These are phyloP conservation scores for Pentamera pediparva DNA, from an alignment of 53 echinoderm and acorn worm genomes.

Conservation along the genomic window DNA sequence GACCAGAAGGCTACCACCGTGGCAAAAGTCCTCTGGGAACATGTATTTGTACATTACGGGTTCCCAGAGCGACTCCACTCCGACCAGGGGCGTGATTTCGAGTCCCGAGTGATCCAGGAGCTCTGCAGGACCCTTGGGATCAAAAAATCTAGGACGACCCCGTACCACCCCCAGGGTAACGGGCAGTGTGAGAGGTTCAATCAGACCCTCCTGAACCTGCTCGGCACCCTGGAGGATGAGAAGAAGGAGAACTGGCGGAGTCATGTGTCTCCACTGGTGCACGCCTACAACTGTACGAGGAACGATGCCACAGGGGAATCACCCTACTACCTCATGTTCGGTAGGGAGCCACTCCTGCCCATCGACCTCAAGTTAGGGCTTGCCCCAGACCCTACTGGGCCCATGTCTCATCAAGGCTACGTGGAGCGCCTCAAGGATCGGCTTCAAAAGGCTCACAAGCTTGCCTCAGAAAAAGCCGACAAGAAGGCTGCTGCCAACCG, in stretches of 20 bases:
- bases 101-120: conserved; percentile 40
- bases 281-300: conserved; percentile 54
- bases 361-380: conserved; percentile 49
- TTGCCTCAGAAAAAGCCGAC: conserved; percentile 32
- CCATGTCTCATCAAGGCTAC: conserved; percentile 32
- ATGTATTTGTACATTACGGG: conserved; percentile 23
- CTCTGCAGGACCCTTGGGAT: conserved; percentile 40
- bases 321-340: conserved; percentile 65
- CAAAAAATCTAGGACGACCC: conserved; percentile 45
- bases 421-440: conserved; percentile 25
- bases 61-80: conserved; percentile 43
- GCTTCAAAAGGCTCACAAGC: conserved; percentile 29
- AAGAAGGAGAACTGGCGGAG: conserved; percentile 53
- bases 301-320: conserved; percentile 50
- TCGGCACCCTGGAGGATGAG: conserved; percentile 53
- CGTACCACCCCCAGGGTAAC: conserved; percentile 62
- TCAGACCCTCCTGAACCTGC: conserved; percentile 53
- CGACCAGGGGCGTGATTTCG: conserved; percentile 49
- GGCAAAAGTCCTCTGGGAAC: conserved; percentile 13
- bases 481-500: conserved; percentile 22
- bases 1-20: conserved; percentile 33
- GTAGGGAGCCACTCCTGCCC: conserved; percentile 47
- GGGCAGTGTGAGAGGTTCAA: conserved; percentile 57
- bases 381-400: background rate
- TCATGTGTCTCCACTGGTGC: conserved; percentile 42